Evolutionary conservation across 2,113 vertebrate genomes (phyloP), one percentile per base, ranked within the genome.

Genomic region (Gila orcuttii): DNA sequence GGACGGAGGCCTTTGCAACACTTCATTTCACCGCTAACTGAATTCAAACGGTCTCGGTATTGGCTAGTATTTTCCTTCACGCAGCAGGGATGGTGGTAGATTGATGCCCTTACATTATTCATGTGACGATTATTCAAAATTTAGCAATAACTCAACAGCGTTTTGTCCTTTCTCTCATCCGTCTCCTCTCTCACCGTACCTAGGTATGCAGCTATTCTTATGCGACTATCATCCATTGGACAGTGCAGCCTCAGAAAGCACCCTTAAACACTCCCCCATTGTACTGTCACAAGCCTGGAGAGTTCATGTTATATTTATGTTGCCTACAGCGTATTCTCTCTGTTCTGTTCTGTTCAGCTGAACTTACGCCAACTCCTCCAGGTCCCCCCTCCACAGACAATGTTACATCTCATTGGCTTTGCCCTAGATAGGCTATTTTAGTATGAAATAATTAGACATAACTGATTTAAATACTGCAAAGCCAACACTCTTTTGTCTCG

Each of bases 291-390:
- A 81, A 87, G 93, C 81, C 88, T 87, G 89, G 90, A 84, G 82
- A 92, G 90, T 94, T 94, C 92, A 94, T 94, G 92, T 94, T 93
- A 93, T 94, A 94, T 94, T 94, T 94, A 94, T 94, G 92, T 92
- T 87, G 93, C 95, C 94, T 93, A 92, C 93, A 95, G 94, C 93
- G 80, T 82, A 85, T 87, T 93, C 86, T 88, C 90, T 92, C 86
- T 85, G 87, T 86, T 91, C 87, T 87, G 74, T 88, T 93, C 90
- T 92, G 93, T 92, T 87, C 88, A 87, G 90, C 80, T 95, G 93
- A 94, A 93, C 92, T 90, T 91, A 92, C 84, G 92, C 93, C 93
- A 93, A 90, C 92, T 92, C 91, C 87, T 85, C 92, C 86, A 93
- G 91, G 92, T 93, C 93, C 93, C 89, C 93, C 91, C 93, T 94